These are phyloP conservation scores for Torymus tubicola DNA, from an alignment of 2,888 invertebrate species.

Conservation along the genomic window DNA sequence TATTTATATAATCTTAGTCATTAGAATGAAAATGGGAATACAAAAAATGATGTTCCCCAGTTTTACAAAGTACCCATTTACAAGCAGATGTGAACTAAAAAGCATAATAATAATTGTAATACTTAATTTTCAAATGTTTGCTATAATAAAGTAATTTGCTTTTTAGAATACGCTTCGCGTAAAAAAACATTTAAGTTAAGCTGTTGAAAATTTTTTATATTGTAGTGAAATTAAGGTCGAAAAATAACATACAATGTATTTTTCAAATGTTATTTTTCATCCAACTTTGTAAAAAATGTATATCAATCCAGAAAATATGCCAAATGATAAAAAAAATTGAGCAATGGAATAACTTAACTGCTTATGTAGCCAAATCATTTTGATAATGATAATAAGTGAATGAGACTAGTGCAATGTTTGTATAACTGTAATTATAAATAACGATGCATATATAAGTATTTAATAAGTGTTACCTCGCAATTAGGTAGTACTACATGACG, in stretches of 20 bases:
- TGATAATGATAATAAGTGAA: conserved; percentile 30
- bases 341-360: conserved; percentile 7
- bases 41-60: too few species aligned
- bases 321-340: conserved; percentile 6
- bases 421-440: conserved; percentile 15
- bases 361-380: conserved; percentile 20
- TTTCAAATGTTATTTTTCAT: conserved; percentile 5
- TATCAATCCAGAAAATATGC: conserved; percentile 8
- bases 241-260: conserved; percentile 1
- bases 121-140: too few species aligned
- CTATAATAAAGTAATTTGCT: too few species aligned
- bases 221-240: conserved; percentile 7
- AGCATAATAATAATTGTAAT: too few species aligned
- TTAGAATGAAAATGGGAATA: too few species aligned
- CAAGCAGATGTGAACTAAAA: too few species aligned
- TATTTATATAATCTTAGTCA: too few species aligned
- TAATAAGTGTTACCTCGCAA: conserved; percentile 21
- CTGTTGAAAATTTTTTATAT: conserved; percentile 6
- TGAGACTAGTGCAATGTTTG: conserved; percentile 4
- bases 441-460: conserved; percentile 18
- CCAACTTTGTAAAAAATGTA: neutral
- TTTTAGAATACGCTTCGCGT: too few species aligned
- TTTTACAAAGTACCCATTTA: too few species aligned
- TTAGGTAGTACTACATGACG: conserved; percentile 1
- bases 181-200: neutral